Percentiles rank a stretch among this genome's conserved stretches.
phyloP scores from a whole-genome alignment of 2,888 invertebrate species.

The Anorthoa munda region DNA sequence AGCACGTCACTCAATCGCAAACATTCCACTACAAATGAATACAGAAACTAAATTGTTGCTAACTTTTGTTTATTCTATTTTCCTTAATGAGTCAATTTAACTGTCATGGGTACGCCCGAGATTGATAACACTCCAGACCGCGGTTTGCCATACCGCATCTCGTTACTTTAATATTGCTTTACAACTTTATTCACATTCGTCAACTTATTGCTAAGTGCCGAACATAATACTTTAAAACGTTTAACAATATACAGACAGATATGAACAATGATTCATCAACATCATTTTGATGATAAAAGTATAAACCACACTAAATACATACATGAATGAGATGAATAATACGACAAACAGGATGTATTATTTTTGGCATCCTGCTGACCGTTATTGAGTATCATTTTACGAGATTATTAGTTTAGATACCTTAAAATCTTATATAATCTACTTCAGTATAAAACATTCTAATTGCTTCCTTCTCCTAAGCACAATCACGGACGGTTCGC shows the following conservation, averaged over 20 bases:
- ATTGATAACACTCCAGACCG: constrained; percentile 70
- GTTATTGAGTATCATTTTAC: constrained; percentile 61
- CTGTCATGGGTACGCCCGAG: constrained; percentile 75
- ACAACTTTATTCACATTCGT: constrained; percentile 38
- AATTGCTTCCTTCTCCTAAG: constrained; percentile 70
- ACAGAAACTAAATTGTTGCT: constrained; percentile 62
- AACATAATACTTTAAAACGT: constrained; percentile 42
- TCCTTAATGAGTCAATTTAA: constrained; percentile 84
- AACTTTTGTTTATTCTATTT: constrained; percentile 76
- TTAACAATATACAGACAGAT: constrained; percentile 39
- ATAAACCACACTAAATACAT: constrained; percentile 47
- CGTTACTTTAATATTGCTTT: constrained; percentile 61
- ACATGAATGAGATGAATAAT: constrained; percentile 48
- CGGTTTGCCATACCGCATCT: constrained; percentile 48
- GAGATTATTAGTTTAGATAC: constrained; percentile 49
- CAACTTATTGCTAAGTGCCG: constrained; percentile 44
- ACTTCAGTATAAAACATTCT: constrained; percentile 71
- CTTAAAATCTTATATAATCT: constrained; percentile 53
- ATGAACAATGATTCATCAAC: constrained; percentile 51
- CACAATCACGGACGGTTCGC: constrained; percentile 89
- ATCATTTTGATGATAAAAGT: constrained; percentile 50
- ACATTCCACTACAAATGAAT: constrained; percentile 79
- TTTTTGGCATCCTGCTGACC: constrained; percentile 40
- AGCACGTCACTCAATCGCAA: constrained; percentile 67
- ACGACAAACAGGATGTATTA: constrained; percentile 30